Conservation (phyloP, 2,797 vertebrate genomes). For the Eupleurogrammus muticus region DNA sequence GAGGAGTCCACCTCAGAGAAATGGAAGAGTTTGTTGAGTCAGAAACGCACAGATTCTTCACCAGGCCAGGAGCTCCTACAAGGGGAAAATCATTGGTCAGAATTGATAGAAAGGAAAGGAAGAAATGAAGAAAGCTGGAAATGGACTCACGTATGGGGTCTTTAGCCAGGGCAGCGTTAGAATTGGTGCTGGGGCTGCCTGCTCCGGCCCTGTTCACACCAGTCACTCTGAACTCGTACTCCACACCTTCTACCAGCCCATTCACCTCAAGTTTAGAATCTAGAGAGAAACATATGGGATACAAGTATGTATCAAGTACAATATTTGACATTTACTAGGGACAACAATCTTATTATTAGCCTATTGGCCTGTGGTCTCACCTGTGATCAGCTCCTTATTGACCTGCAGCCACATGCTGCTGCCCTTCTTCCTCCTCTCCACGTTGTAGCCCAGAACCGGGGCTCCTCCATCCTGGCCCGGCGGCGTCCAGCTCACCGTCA, state of each 20-base stretch:
- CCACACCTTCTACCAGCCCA: conserved; percentile 75
- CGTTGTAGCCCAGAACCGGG: conserved; percentile 72
- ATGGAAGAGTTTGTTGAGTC: conserved; percentile 79
- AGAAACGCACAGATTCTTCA: conserved; percentile 71
- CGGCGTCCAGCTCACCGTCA: conserved; percentile 78
- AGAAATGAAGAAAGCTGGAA: neutral
- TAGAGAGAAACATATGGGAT: conserved; percentile 35
- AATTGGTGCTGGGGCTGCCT: conserved; percentile 69
- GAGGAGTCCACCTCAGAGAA: conserved; percentile 77
- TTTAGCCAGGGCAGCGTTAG: conserved; percentile 72
- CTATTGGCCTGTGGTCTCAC: conserved; percentile 45
- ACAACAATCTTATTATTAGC: neutral
- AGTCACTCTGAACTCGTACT: conserved; percentile 79
- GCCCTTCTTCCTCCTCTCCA: conserved; percentile 81
- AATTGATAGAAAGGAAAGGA: neutral
- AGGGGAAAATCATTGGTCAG: neutral
- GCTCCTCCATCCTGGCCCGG: conserved; percentile 73
- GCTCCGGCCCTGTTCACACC: conserved; percentile 75
- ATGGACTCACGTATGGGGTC: conserved; percentile 74
- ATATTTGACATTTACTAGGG: neutral
- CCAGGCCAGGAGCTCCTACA: conserved; percentile 76
- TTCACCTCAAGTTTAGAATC: conserved; percentile 68
- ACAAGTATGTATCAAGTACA: neutral
- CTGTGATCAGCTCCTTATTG: conserved; percentile 77
- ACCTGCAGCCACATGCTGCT: conserved; percentile 77